Conservation (phyloP, 2,113 vertebrate species). For the Protobothrops flavoviridis region DNA sequence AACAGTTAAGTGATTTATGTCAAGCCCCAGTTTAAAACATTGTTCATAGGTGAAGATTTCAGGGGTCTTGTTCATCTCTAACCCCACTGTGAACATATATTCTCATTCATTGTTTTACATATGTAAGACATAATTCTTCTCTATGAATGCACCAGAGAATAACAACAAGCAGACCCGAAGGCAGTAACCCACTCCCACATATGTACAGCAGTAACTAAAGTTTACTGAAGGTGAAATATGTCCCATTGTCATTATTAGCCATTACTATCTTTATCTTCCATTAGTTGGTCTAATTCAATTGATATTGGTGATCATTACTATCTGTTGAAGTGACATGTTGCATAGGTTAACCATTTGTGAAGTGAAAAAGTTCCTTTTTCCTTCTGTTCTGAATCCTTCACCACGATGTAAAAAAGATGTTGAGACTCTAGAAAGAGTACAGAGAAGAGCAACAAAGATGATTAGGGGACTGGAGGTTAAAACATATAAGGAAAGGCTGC, state of each 20-base stretch:
- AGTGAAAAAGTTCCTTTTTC: not conserved
- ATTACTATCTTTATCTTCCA: not conserved
- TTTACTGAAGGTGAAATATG: not conserved
- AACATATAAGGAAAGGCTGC: too few relatives aligned
- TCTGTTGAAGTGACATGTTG: not conserved
- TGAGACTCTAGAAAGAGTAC: too few relatives aligned
- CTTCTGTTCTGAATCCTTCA: not conserved
- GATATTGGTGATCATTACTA: not conserved
- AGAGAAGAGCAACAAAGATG: too few relatives aligned
- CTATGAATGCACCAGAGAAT: not conserved
- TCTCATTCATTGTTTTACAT: not conserved
- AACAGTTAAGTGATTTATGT: not conserved
- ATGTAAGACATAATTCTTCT: not conserved
- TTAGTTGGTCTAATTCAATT: not conserved
- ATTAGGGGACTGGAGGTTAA: too few relatives aligned
- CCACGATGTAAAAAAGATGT: too few relatives aligned
- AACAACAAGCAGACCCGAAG: not conserved
- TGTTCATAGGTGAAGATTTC: slow-evolving; percentile 31
- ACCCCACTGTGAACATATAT: not conserved
- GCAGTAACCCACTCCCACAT: not conserved
- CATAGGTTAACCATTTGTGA: not conserved
- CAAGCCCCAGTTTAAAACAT: slow-evolving; percentile 38
- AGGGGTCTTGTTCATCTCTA: not conserved
- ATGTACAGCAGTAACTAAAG: not conserved
- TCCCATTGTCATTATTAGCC: not conserved